Percentiles rank a stretch among this genome's conserved stretches.
phyloP scores from a whole-genome alignment of 1,140 invertebrate species.

The Planococcus citri region DNA sequence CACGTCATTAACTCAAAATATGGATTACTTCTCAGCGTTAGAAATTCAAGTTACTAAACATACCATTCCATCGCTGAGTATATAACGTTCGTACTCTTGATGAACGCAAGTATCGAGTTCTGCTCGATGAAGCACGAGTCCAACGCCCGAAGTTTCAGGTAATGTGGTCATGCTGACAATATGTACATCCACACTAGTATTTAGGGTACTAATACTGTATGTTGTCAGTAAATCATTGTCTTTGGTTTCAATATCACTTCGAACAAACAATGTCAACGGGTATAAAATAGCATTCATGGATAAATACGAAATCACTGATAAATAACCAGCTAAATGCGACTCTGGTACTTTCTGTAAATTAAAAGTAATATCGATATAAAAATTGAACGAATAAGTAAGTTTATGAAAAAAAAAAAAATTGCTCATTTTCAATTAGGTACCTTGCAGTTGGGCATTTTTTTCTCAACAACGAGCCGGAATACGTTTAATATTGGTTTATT shows the following conservation, averaged over 20 bases:
- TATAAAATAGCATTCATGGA: not conserved
- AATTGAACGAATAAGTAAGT: not conserved
- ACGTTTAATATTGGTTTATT: slow-evolving; percentile 68
- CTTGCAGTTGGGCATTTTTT: slow-evolving; percentile 34
- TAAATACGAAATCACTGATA: slow-evolving; percentile 20
- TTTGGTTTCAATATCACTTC: not conserved
- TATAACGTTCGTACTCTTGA: slow-evolving; percentile 13
- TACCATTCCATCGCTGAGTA: not conserved
- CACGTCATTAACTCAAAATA: not conserved
- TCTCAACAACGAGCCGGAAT: slow-evolving; percentile 63
- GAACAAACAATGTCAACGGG: slow-evolving; percentile 10
- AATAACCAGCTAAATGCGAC: not conserved
- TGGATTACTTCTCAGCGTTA: not conserved
- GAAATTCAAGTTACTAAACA: not conserved
- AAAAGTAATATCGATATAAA: not conserved
- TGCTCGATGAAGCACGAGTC: not conserved
- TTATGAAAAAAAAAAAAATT: slow-evolving; percentile 21
- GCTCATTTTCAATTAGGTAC: too few species aligned
- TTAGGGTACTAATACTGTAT: not conserved
- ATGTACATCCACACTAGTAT: slow-evolving; percentile 10
- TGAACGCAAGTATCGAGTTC: not conserved
- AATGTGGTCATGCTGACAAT: slow-evolving; percentile 18
- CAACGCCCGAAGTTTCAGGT: not conserved
- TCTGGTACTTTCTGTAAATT: slow-evolving; percentile 13
- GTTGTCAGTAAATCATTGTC: not conserved